Percentiles rank a stretch among this genome's conserved stretches.
Evolutionary conservation across 2,113 vertebrate genomes (phyloP).

Genomic region (Siphamia tubifer): DNA sequence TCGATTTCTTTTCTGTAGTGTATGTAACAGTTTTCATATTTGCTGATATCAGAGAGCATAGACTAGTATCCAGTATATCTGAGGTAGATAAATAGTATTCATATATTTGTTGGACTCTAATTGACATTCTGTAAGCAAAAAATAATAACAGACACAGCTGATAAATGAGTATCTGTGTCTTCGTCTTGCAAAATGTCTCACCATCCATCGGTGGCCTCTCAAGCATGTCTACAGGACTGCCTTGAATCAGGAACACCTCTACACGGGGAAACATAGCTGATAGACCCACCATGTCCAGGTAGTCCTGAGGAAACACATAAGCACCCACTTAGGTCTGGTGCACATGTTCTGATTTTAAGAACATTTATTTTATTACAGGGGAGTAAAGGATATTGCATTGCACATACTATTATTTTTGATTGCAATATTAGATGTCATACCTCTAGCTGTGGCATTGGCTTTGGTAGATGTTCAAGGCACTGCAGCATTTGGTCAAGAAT

Average conservation of each 20-base stretch:
- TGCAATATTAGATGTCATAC: slow-evolving; percentile 39
- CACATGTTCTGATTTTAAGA: background rate
- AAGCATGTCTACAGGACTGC: slow-evolving; percentile 83
- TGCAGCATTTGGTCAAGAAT: slow-evolving; percentile 83
- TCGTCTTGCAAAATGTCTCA: slow-evolving; percentile 42
- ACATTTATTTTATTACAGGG: background rate
- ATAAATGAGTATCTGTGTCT: no score
- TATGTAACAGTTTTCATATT: no score
- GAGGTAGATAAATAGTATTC: no score
- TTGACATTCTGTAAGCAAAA: no score
- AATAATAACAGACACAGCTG: background rate
- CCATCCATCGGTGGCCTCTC: slow-evolving; percentile 82
- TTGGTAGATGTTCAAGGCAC: slow-evolving; percentile 83
- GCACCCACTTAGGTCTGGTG: background rate
- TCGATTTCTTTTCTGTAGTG: no score
- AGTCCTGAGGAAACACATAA: slow-evolving; percentile 73
- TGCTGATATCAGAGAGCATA: no score
- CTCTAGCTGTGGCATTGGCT: slow-evolving; percentile 82
- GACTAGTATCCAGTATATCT: no score
- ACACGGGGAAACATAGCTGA: slow-evolving; percentile 82
- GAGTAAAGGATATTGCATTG: no score
- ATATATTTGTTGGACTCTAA: no score
- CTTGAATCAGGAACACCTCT: slow-evolving; percentile 84
- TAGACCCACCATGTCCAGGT: slow-evolving; percentile 81
- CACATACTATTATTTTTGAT: no score